Conservation (phyloP, 2,113 vertebrate species). For the Puma concolor region DNA sequence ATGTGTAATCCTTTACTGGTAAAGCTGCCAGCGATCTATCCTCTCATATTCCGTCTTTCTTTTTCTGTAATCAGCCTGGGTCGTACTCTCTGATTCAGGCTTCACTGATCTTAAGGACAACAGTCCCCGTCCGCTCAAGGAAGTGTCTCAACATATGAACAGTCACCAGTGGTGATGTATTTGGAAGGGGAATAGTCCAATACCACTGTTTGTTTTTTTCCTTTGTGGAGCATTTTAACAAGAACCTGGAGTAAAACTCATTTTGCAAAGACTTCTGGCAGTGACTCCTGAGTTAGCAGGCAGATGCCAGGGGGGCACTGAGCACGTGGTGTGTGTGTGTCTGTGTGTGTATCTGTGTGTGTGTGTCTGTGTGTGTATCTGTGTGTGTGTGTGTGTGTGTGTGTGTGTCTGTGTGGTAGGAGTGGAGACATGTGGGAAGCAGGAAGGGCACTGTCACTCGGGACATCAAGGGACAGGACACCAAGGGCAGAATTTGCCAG, state of each 20-base stretch:
- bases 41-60: not conserved
- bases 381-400: not conserved
- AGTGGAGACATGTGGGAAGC: not conserved
- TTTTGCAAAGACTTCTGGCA: not conserved
- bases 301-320: not conserved
- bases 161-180: not conserved
- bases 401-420: not conserved
- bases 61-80: not conserved
- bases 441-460: not conserved
- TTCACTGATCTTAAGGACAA: not conserved
- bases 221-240: not conserved
- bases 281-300: not conserved
- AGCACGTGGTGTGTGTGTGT: not conserved
- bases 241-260: not conserved
- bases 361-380: not conserved
- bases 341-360: not conserved
- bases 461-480: not conserved
- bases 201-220: not conserved
- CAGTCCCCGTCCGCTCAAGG: not conserved
- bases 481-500: not conserved
- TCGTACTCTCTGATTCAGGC: not conserved
- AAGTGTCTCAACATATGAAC: not conserved
- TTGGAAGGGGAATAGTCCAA: not conserved
- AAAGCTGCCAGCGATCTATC: not conserved
- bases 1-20: not conserved